A percentile compares a stretch with the other conserved stretches of the same genome.
These are phyloP conservation scores for Troilus luridus DNA, from an alignment of 2,888 invertebrate species.

Conservation along the genomic window DNA sequence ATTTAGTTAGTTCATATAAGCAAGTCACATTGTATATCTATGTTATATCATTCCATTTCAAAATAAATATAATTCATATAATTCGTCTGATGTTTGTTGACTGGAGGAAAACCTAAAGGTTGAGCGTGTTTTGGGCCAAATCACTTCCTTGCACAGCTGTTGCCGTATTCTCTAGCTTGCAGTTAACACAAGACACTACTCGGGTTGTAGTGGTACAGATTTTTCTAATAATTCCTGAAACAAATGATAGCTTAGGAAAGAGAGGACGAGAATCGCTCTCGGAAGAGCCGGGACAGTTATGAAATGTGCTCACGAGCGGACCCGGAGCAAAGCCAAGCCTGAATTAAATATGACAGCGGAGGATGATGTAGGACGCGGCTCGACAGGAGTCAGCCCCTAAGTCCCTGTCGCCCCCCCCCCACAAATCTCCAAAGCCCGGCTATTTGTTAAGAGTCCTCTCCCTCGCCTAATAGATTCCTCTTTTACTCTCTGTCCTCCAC, in stretches of 20 bases:
- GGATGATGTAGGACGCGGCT: constrained; percentile 7
- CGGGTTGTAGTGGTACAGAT: background rate
- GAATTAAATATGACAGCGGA: constrained; percentile 17
- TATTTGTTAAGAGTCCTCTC: background rate
- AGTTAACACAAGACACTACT: too few relatives aligned
- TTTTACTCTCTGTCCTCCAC: background rate
- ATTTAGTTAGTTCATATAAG: too few relatives aligned
- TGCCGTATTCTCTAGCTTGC: too few relatives aligned
- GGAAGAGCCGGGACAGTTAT: background rate
- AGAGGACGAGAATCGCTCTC: background rate
- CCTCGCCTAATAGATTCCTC: background rate
- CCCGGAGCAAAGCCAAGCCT: background rate
- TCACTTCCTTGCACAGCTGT: too few relatives aligned
- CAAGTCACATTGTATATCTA: too few relatives aligned
- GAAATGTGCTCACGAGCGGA: background rate
- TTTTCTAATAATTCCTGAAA: background rate
- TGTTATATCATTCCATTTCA: too few relatives aligned
- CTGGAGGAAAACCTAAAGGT: too few relatives aligned
- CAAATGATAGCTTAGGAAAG: background rate
- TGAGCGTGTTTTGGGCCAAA: too few relatives aligned
- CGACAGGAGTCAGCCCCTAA: background rate
- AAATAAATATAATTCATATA: too few relatives aligned
- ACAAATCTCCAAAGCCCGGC: constrained; percentile 32
- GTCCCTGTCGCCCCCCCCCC: background rate
- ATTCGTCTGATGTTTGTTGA: too few relatives aligned